Evolutionary conservation across 2,888 invertebrate genomes (phyloP), one percentile per base, ranked within the genome.

Genomic region (Crematogaster levior): DNA sequence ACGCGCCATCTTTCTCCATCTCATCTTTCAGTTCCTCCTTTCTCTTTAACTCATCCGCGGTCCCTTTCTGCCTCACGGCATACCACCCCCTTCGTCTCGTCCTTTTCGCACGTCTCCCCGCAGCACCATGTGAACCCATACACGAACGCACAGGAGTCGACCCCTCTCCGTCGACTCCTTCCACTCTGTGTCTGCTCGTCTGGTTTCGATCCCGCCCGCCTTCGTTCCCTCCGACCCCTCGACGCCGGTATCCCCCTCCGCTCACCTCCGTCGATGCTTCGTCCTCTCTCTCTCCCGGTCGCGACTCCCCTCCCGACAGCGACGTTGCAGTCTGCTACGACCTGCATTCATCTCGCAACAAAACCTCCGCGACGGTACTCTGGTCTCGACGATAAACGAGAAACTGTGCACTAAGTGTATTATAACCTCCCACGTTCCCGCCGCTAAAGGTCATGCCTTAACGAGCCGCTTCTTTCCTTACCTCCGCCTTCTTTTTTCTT

Each of bases 371-470:
- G 85, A 86, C 84, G 83, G 40, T 58, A 66, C 86, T 85, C 88
- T 56, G 70, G 56, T 58, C 43, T 9, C 73, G 73, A 74, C 88
- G 88, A 88, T 89, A 90, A 90, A 88, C 89, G 90, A 43, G 63
- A 89, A 91, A 90, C 90, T 89, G 86, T 90, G 90, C 90, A 56
- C 90, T 90, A 90, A 90, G 90, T 87, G 88, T 91, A 90, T 90
- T 91, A 90, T 88, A 91, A 92, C 93, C 93, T 93, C 93, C 93
- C 93, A 93, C 93, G 93, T 93, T 92, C 90, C 89, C 91, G 89
- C 91, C 91, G 91, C 90, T 93, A 93, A 93, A 93, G 93, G 93
- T 93, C 93, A 93, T 90, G 93, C 90, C 91, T 93, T 93, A 93
- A 93, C 93, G 92, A 93, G 92, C 91, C 88, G 88, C 89, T 89